A percentile compares a stretch with the other conserved stretches of the same genome.
Evolutionary conservation across 2,113 vertebrate genomes (phyloP).

Genomic region (Pterocles burchelli): DNA sequence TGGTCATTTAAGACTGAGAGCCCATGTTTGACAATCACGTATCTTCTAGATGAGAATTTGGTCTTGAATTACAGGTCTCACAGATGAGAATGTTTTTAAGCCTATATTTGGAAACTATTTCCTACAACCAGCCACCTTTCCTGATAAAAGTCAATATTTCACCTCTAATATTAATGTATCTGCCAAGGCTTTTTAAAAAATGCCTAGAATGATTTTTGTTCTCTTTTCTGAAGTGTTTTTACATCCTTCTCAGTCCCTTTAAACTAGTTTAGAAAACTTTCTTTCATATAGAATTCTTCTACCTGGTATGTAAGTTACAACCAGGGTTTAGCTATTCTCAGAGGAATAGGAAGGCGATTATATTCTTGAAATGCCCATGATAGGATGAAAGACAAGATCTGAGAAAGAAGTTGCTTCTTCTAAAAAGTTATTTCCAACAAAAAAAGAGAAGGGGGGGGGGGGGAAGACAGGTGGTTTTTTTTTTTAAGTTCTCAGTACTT

Average conservation of each 20-base stretch:
- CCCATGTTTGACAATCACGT: neutral
- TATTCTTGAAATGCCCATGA: neutral
- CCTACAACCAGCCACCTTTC: neutral
- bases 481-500: neutral
- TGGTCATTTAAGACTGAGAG: neutral
- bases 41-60: neutral
- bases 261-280: neutral
- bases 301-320: neutral
- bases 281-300: neutral
- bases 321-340: neutral
- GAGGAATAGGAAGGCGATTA: neutral
- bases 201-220: neutral
- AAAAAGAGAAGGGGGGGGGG: neutral
- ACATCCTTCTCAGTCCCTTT: neutral
- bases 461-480: neutral
- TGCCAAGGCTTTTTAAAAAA: neutral
- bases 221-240: neutral
- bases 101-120: neutral
- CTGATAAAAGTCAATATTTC: neutral
- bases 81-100: neutral
- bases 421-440: neutral
- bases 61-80: neutral
- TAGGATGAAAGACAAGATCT: neutral
- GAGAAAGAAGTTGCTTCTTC: neutral
- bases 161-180: neutral